Evolutionary conservation across 1,140 invertebrate genomes (phyloP), one percentile per base, ranked within the genome.

Genomic region (Druon quercuslanigerum): DNA sequence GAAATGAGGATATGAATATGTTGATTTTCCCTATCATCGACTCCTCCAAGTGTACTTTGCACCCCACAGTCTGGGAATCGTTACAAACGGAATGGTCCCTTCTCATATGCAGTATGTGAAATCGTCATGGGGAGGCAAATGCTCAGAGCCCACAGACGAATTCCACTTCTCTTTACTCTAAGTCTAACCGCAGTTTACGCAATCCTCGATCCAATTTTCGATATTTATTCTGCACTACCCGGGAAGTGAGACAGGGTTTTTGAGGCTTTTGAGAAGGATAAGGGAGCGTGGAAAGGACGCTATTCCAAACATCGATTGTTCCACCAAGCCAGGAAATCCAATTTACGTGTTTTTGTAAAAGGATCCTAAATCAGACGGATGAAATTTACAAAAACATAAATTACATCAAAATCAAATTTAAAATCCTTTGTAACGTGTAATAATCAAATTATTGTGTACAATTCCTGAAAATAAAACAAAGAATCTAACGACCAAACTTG

Each of bases 121-220:
- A 46, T 25, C 12, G 60, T 66, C 60, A 66, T 16, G 60, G 25
- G 60, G 25, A 46, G 25, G 33, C 25, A 46, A 46, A 7, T 9
- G 40, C 40, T 46, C 40, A 40, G 16, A 46, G 25, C 25, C n/a
- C 14, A 66, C 25, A 66, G n/a, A 66, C 60, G 60, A 66, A 66
- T 66, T 66, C 16, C 20, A 33, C 33, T 66, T 66, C 60, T 66
- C 60, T 66, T 66, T 66, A 66, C 60, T 66, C 60, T 40, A 66
- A 40, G 60, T 66, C 57, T 66, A 66, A 66, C 60, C 60, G 60
- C 60, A 25, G 60, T 66, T 66, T 66, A 66, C 60, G 60, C 33
- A 66, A 66, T 66, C 60, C 60, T 66, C 60, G 60, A 46, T 66
- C 25, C 60, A 66, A 66, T 66, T 66, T 20, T n/a, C 33, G 40